Evolutionary conservation across 37 sponge, comb jelly and placozoan genomes (phyloP).

Genomic region (Chondrosia reniformis): DNA sequence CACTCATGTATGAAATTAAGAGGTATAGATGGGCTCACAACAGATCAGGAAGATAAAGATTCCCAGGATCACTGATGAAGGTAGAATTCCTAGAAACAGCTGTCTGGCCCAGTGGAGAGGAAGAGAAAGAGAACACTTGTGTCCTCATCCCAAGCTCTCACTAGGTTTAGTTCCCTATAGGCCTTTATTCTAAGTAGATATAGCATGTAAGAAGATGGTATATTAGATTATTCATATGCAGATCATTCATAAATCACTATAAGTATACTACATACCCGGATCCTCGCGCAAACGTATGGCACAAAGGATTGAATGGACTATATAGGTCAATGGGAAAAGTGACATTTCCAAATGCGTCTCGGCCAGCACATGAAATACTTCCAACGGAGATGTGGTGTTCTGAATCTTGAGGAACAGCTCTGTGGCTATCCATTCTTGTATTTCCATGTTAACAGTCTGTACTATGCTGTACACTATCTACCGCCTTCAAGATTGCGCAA

Average conservation of each 20-base stretch:
- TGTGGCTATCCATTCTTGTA: slow-evolving; percentile 1
- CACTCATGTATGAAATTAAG: no score
- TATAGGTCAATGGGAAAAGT: background rate
- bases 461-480: no score
- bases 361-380: background rate
- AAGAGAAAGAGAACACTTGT: background rate
- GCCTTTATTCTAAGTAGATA: no score
- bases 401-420: slow-evolving; percentile 12
- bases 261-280: background rate
- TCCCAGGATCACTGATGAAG: background rate
- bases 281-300: background rate
- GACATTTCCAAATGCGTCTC: slow-evolving; percentile 5
- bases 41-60: background rate
- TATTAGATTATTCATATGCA: background rate
- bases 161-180: no score
- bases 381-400: background rate
- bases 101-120: no score
- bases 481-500: no score
- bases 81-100: background rate
- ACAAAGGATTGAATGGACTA: background rate
- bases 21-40: no score
- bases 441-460: no score
- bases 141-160: no score
- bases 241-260: background rate
- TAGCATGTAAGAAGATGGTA: background rate